Base-by-base conservation (phyloP, 2,888 invertebrate genomes). In the Eristalis arbustorum region DNA sequence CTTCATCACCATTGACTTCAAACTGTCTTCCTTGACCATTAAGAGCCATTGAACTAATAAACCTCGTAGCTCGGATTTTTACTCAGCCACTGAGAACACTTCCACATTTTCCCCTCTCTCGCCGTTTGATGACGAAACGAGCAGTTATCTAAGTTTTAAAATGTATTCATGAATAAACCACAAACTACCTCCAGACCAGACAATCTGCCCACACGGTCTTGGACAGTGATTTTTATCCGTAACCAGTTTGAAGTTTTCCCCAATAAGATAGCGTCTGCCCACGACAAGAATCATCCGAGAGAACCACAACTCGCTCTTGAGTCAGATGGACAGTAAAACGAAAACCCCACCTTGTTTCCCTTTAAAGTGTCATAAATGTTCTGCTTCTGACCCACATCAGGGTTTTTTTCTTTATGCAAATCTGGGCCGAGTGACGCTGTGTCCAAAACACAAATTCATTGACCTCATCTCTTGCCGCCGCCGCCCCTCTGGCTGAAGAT, bases 371-470 rank as follows among this genome's bases (percentile, higher is more conserved):
- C 71, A 64, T 80, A 71, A 85, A 81, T 49, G 37, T 18, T 77
- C 61, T 25, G 25, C 25, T 25, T 25, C 25, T 74, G 77, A 77
- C 81, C 85, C 69, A 78, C 14, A 81, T 84, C 13, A 62, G 18
- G 31, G 37, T 57, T 71, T 1, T 31, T 31, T 31, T 31, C 5
- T 71, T 13, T 75, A 34, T 71, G 56, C 63, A 69, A 81, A 81
- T 77, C 81, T 73, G 68, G 85, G 74, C 79, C 67, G 37, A 11
- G 49, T 18, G 5, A n/a, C n/a, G n/a, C 49, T 73, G 72, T 56
- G 23, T 18, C 13, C 69, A 75, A 82, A 71, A 61, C 37, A 49
- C 18, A 66, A 82, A 76, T 72, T 68, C 71, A 67, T 74, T 66
- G 64, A 80, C 66, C 77, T 80, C 73, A 80, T 68, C 72, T 73